Evolutionary conservation across 2,113 vertebrate species (phyloP).

Genomic region (Epinephelus lanceolatus): DNA sequence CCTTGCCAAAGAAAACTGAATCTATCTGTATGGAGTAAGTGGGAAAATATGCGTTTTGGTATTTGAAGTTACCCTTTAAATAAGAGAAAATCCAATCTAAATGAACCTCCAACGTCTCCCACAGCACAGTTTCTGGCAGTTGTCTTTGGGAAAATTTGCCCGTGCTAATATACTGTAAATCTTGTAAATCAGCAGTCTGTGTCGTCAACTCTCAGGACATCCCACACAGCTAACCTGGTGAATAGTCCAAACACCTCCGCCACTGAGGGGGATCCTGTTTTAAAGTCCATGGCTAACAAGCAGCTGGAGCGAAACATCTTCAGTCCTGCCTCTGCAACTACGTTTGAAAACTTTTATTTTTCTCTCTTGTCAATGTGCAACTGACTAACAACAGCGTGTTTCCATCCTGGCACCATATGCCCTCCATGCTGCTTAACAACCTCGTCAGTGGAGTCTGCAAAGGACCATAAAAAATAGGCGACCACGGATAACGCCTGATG

Average conservation of each 20-base stretch:
- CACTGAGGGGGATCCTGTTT: conserved; percentile 52
- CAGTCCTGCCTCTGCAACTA: conserved; percentile 57
- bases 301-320: conserved; percentile 66
- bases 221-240: conserved; percentile 52
- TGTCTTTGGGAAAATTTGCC: conserved; percentile 29
- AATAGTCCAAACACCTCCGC: conserved; percentile 31
- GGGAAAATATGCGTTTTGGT: conserved; percentile 45
- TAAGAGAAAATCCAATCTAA: conserved; percentile 36
- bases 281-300: conserved; percentile 61
- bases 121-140: conserved; percentile 20
- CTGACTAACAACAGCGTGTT: conserved; percentile 70
- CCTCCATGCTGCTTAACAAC: conserved; percentile 81
- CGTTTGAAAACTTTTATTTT: conserved; percentile 69
- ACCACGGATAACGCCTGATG: conserved; percentile 78
- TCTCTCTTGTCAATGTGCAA: conserved; percentile 68
- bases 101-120: conserved; percentile 37
- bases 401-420: conserved; percentile 78
- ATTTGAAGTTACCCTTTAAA: conserved; percentile 47
- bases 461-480: conserved; percentile 80
- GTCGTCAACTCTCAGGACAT: conserved; percentile 51
- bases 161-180: conserved; percentile 20
- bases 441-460: conserved; percentile 73
- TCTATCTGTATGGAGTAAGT: neutral
- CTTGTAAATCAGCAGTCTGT: conserved; percentile 31
- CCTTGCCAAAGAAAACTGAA: conserved; percentile 27